Evolutionary conservation across 1,140 invertebrate genomes (phyloP).

Genomic region (Cecropterus lyciades): DNA sequence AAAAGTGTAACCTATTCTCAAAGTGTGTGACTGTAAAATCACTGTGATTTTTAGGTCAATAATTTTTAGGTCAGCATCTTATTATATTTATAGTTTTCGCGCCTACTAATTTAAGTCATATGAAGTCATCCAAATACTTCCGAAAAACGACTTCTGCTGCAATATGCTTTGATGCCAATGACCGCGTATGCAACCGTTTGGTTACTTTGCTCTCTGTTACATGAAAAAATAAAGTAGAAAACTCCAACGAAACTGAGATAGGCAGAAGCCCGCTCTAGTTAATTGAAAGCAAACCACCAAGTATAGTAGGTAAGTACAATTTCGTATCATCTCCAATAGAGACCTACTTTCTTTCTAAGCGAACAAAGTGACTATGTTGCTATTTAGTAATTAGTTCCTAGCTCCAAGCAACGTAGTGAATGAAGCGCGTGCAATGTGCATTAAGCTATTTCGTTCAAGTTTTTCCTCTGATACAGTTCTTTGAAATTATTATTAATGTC

Average conservation of each 20-base stretch:
- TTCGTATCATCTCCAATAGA: slow-evolving; percentile 16
- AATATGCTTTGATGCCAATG: too few species aligned
- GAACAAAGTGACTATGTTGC: slow-evolving; percentile 26
- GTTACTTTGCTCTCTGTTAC: neutral
- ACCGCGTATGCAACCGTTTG: too few species aligned
- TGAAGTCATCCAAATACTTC: too few species aligned
- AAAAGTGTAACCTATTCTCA: too few species aligned
- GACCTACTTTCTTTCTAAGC: slow-evolving; percentile 28
- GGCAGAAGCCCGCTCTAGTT: neutral
- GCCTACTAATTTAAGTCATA: too few species aligned
- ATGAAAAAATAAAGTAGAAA: neutral
- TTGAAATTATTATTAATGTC: slow-evolving; percentile 2
- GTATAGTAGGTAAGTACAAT: slow-evolving; percentile 4
- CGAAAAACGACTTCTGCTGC: too few species aligned
- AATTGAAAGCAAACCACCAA: neutral
- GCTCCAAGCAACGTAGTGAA: slow-evolving; percentile 24
- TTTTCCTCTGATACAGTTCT: neutral
- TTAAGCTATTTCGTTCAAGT: slow-evolving; percentile 4
- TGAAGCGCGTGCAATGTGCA: slow-evolving; percentile 13
- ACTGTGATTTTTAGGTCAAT: too few species aligned
- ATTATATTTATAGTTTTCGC: too few species aligned
- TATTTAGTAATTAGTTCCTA: slow-evolving; percentile 32
- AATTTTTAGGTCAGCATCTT: too few species aligned
- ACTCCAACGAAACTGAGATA: slow-evolving; percentile 5
- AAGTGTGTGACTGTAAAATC: too few species aligned